phyloP scores from a whole-genome alignment of 2,797 vertebrate species.

The Hemibagrus guttatus region DNA sequence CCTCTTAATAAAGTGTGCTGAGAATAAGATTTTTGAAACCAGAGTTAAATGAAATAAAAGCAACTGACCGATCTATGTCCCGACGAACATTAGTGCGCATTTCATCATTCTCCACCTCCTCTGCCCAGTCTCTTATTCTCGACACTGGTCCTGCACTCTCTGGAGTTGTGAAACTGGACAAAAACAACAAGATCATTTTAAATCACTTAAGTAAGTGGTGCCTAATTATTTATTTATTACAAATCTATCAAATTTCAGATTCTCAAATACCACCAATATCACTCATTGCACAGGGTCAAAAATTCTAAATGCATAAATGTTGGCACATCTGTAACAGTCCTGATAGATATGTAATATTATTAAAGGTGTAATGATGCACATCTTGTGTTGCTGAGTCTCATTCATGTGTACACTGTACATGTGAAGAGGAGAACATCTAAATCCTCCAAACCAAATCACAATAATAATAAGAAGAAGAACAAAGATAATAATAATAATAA shows the following conservation, averaged over 20 bases:
- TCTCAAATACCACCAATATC: neutral
- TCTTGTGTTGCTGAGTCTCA: neutral
- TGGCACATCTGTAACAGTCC: neutral
- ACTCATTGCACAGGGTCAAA: neutral
- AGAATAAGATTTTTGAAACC: no score
- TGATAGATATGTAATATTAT: neutral
- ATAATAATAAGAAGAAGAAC: no score
- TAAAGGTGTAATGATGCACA: neutral
- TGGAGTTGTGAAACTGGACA: slow-evolving; percentile 84
- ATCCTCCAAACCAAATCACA: neutral
- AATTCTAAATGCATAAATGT: neutral
- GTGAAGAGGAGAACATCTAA: neutral
- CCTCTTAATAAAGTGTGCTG: neutral
- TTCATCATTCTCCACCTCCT: slow-evolving; percentile 83
- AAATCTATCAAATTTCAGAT: neutral
- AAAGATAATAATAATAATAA: neutral
- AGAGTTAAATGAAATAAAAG: neutral
- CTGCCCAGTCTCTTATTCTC: slow-evolving; percentile 80
- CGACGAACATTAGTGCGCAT: slow-evolving; percentile 76
- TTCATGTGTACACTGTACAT: neutral
- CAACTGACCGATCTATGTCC: slow-evolving; percentile 79
- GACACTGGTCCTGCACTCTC: slow-evolving; percentile 76
- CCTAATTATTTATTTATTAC: no score
- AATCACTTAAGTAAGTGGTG: no score
- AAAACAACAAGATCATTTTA: neutral